phyloP scores from a whole-genome alignment of 1,140 invertebrate genomes.

The Eumeta japonica region DNA sequence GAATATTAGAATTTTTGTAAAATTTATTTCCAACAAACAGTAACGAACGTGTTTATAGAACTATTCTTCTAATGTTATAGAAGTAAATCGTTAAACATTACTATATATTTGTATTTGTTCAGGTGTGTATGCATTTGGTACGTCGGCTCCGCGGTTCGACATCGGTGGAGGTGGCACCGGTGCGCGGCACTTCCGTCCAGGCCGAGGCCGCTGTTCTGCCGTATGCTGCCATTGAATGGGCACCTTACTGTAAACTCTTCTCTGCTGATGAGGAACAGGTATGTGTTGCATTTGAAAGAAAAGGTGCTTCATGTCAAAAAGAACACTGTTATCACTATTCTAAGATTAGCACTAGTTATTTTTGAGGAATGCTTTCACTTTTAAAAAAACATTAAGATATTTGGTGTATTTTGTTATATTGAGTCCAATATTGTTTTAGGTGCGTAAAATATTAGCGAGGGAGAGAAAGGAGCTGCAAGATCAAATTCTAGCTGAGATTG shows the following conservation, averaged over 20 bases:
- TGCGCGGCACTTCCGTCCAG: constrained; percentile 50
- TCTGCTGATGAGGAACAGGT: constrained; percentile 61
- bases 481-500: constrained; percentile 63
- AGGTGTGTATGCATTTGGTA: constrained; percentile 83
- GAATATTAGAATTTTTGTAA: too few relatives aligned
- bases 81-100: too few relatives aligned
- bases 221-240: constrained; percentile 47
- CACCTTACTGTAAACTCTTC: constrained; percentile 75
- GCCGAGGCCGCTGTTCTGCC: constrained; percentile 47
- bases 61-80: too few relatives aligned
- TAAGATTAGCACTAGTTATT: not conserved
- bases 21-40: too few relatives aligned
- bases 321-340: not conserved
- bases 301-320: not conserved
- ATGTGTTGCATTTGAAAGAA: constrained; percentile 5
- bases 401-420: not conserved
- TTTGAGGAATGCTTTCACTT: not conserved
- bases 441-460: constrained; percentile 65
- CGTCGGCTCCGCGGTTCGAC: constrained; percentile 77
- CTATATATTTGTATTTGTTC: too few relatives aligned
- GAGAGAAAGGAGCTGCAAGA: constrained; percentile 70
- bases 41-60: too few relatives aligned
- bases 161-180: constrained; percentile 66
- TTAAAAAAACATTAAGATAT: not conserved
- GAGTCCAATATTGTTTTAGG: constrained; percentile 20